Evolutionary conservation across 1,140 invertebrate genomes (phyloP), one percentile per base, ranked within the genome.

Genomic region (Odontomachus brunneus): DNA sequence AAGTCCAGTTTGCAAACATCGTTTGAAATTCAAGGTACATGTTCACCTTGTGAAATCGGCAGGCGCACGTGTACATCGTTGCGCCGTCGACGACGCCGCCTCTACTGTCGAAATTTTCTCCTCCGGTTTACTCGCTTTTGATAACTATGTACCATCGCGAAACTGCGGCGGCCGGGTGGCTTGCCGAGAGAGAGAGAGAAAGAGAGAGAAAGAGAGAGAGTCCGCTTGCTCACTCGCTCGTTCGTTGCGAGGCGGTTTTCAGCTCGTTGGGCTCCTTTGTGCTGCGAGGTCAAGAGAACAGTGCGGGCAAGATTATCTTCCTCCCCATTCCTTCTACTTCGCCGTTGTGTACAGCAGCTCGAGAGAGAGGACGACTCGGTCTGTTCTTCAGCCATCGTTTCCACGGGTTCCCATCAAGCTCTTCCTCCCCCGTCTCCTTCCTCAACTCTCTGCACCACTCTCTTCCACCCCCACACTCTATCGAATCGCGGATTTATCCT

Each of bases 201-300:
- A 53, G 17, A 19, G 49, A 14, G 26, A 29, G n/a, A 19, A 17
- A 19, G 38, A 65, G 73, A 66, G 62, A 66, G 59, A 33, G 29
- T 33, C 5, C 29, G 29, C 29, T 5, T 33, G 0, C 9, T 44
- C 38, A 7, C 9, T 44, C 38, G 29, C 29, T 33, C 29, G 38
- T 7, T 44, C 38, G 53, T 26, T 33, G 29, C 49, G 44, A 33
- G 24, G 60, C 22, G 65, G 65, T 86, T 86, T 85, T 86, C 76
- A 85, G 78, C 65, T 87, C 84, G 84, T 87, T 87, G 85, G 73
- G 29, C 49, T 26, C 14, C 59, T 48, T 85, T 83, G 85, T 71
- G 63, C 51, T 33, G 49, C 85, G 67, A 85, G 78, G 84, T 85
- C 84, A 85, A 86, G 84, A 82, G 85, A 86, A 71, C 63, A 82